Percentiles rank a stretch among this genome's conserved stretches.
Conservation (phyloP, 2,113 vertebrate species). For the Steatornis caripensis region DNA sequence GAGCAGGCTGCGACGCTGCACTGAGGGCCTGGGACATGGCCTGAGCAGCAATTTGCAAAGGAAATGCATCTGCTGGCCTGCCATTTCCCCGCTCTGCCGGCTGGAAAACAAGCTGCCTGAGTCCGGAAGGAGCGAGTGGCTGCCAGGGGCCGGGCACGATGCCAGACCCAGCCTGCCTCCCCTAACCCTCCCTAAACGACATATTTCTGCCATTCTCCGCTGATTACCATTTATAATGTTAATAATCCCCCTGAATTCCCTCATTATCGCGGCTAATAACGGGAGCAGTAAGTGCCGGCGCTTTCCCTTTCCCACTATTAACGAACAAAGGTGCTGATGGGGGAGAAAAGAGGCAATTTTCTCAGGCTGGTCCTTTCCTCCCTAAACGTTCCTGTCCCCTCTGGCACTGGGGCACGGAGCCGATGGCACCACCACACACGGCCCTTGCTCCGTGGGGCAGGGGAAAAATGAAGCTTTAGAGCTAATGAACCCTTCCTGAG, state of each 20-base stretch:
- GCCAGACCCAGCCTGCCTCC: background rate
- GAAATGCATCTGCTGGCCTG: background rate
- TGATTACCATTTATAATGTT: slow-evolving; percentile 6
- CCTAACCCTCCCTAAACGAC: background rate
- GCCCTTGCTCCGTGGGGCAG: background rate
- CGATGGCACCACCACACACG: rapidly evolving
- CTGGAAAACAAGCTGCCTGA: background rate
- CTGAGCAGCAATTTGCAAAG: background rate
- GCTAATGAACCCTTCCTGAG: background rate
- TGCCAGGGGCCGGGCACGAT: rapidly evolving
- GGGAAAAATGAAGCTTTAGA: background rate
- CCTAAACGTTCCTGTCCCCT: background rate
- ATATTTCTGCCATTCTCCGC: background rate
- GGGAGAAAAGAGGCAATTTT: background rate
- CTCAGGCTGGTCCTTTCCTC: background rate
- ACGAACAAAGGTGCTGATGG: background rate
- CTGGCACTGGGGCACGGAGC: background rate
- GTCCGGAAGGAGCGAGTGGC: background rate
- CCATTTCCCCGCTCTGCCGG: background rate
- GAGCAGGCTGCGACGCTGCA: rapidly evolving
- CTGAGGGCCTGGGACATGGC: background rate
- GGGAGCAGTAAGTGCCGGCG: background rate
- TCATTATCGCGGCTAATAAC: background rate
- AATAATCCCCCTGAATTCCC: slow-evolving; percentile 32
- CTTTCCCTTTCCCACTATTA: background rate